Evolutionary conservation across 2,113 vertebrate species (phyloP).

Genomic region (Alethe diademata): DNA sequence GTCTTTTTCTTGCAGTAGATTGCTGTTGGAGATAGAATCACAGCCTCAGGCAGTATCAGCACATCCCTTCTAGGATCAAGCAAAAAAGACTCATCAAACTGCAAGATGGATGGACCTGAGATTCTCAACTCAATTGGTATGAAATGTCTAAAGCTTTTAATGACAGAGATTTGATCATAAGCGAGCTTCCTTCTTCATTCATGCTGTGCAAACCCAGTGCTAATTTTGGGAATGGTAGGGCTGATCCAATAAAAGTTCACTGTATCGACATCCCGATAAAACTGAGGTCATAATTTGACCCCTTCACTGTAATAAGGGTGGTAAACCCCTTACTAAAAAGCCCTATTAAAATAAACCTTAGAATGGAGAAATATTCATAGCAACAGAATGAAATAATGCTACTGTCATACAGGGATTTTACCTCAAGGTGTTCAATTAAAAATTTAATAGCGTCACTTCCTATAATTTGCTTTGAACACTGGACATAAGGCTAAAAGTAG

Average conservation of each 20-base stretch:
- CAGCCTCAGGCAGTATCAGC: neutral
- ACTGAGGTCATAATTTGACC: neutral
- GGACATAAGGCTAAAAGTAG: neutral
- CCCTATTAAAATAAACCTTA: neutral
- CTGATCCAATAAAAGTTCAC: neutral
- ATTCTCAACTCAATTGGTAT: neutral
- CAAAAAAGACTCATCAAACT: neutral
- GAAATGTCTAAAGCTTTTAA: neutral
- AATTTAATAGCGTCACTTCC: neutral
- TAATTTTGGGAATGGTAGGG: neutral
- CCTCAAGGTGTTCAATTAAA: neutral
- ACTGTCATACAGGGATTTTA: neutral
- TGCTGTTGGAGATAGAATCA: neutral
- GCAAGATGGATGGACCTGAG: neutral
- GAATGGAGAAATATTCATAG: neutral
- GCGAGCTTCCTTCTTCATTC: neutral
- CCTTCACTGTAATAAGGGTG: neutral
- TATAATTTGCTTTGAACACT: neutral
- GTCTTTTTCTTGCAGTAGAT: neutral
- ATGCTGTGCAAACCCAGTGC: neutral
- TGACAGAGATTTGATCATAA: neutral
- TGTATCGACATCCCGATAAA: neutral
- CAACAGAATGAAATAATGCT: neutral
- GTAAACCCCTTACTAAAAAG: neutral
- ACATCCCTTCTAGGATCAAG: neutral